Evolutionary conservation across 2,113 vertebrate genomes (phyloP), one percentile per base, ranked within the genome.

Genomic region (Mus pahari): DNA sequence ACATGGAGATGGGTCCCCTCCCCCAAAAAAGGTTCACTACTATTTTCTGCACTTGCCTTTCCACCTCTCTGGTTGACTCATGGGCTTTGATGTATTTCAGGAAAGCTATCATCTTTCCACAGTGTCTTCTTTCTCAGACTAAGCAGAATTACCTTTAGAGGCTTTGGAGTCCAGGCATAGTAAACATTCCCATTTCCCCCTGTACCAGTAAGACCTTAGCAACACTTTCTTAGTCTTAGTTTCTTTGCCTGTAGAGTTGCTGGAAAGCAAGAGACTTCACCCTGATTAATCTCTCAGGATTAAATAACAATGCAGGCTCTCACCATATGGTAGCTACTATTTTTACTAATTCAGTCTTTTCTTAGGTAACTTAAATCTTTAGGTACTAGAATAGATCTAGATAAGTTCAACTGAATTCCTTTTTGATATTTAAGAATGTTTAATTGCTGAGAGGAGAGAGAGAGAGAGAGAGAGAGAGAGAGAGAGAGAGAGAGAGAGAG

Each of bases 301-400:
- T 96, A 95, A 97, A 62, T 92, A 94, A 94, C n/a, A 95, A 92
- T 24, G 55, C 12, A 91, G 26, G 13, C 36, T 86, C 68, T 87
- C 36, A 39, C 62, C 26, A 92, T 91, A 92, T 87, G 42, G 87
- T 93, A 74, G 55, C 50, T 96, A 73, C 60, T 84, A 50, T 87
- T 96, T 90, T 91, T 71, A 89, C 84, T 74, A 91, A 64, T 96
- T 79, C 7, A 74, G 3, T 36, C 4, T 66, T 95, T 97, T 31
- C 83, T 95, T 93, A 62, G 70, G 17, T 74, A 83, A 81, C 24
- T 82, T 91, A 86, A 97, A 89, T 81, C 16, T 12, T 89, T 78
- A 89, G 20, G 33, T 64, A 86, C 45, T 89, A 95, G 45, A 89
- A 91, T 89, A 89, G 77, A 81, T 86, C 20, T 26, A 93, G 74